Conservation (phyloP, 2,888 invertebrate genomes). For the Caenorhabditis becei region DNA sequence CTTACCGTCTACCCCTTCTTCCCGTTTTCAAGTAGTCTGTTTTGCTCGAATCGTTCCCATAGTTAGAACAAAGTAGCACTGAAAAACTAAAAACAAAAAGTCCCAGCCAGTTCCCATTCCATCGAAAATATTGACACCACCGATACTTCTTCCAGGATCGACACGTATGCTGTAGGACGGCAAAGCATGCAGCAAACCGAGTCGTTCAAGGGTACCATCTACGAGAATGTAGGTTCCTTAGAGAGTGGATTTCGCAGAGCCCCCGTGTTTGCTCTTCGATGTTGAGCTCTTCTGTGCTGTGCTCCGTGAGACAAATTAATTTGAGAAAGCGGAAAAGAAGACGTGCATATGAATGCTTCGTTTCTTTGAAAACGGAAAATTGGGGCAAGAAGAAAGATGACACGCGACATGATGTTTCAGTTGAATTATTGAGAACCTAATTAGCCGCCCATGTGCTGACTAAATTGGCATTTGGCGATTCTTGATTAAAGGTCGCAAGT, state of each 20-base stretch:
- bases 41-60: no score
- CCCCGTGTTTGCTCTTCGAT: slow-evolving; percentile 5
- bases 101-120: not conserved
- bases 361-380: slow-evolving; percentile 13
- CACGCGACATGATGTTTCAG: slow-evolving; percentile 31
- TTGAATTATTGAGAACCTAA: not conserved
- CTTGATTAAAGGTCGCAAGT: not conserved
- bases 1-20: not conserved
- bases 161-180: slow-evolving; percentile 55
- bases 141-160: slow-evolving; percentile 49
- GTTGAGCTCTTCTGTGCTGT: not conserved
- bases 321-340: slow-evolving; percentile 18
- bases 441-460: not conserved
- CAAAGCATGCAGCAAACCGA: slow-evolving; percentile 51
- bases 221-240: slow-evolving; percentile 46
- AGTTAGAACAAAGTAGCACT: no score
- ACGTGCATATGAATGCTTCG: slow-evolving; percentile 27
- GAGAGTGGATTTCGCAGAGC: no score
- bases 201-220: slow-evolving; percentile 55
- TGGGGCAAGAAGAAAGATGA: not conserved
- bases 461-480: not conserved
- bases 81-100: not conserved
- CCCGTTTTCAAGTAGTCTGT: not conserved
- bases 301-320: slow-evolving; percentile 8
- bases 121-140: not conserved